Conservation (phyloP, 2,797 vertebrate species). For the Pangasius larnaudii region DNA sequence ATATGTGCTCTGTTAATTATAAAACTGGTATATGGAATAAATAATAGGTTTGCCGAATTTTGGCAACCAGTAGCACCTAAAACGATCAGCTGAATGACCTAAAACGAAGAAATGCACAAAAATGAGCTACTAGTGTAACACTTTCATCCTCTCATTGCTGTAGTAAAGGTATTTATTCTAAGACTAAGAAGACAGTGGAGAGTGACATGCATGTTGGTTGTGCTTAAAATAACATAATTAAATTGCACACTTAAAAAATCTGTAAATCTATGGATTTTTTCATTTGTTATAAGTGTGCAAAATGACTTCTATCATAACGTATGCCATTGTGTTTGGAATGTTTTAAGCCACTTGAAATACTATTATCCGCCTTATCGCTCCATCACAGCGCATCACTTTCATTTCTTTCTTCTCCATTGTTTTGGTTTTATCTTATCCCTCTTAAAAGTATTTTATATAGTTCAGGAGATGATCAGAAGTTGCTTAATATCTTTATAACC, state of each 20-base stretch:
- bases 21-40: neutral
- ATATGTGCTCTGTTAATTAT: neutral
- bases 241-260: neutral
- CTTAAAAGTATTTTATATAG: conserved; percentile 10
- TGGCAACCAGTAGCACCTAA: neutral
- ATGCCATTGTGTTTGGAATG: neutral
- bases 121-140: neutral
- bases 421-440: conserved; percentile 29
- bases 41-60: neutral
- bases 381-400: conserved; percentile 16
- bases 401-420: conserved; percentile 11
- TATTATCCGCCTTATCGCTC: conserved; percentile 17
- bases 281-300: neutral
- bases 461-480: conserved; percentile 28
- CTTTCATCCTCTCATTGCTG: neutral
- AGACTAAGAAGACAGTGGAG: too few relatives aligned
- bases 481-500: conserved; percentile 25
- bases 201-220: neutral
- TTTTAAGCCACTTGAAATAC: conserved; percentile 8
- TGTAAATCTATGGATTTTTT: neutral
- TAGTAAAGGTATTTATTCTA: neutral
- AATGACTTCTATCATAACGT: neutral
- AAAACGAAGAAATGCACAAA: neutral
- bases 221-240: neutral
- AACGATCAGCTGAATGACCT: neutral